Percentiles rank a stretch among this genome's conserved stretches.
phyloP scores from a whole-genome alignment of 2,797 vertebrate species.

The Lacerta agilis region DNA sequence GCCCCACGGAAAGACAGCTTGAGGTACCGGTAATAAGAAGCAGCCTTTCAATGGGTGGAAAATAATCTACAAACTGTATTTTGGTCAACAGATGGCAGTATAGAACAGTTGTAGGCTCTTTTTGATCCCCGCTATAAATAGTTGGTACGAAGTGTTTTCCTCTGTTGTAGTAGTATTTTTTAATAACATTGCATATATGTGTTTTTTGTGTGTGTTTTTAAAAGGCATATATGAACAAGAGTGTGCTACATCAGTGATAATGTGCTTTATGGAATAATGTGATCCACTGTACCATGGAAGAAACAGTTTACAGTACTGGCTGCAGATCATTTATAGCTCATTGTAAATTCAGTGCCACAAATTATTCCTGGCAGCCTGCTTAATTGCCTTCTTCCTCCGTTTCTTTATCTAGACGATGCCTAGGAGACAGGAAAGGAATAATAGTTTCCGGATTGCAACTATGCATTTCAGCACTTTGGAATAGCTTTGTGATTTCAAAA shows the following conservation, averaged over 20 bases:
- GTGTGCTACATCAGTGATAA: background rate
- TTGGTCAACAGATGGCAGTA: slow-evolving; percentile 54
- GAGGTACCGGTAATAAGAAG: background rate
- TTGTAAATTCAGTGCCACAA: background rate
- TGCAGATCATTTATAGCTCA: background rate
- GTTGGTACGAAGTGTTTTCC: background rate
- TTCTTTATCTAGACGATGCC: background rate
- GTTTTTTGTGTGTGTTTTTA: background rate
- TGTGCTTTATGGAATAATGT: background rate
- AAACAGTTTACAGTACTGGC: background rate
- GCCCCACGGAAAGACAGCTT: background rate
- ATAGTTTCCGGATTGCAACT: background rate
- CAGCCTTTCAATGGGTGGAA: background rate
- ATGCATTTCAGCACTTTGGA: background rate
- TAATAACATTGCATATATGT: background rate
- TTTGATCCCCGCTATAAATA: background rate
- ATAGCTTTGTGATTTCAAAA: background rate
- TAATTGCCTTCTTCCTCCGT: background rate
- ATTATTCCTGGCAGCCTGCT: background rate
- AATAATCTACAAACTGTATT: background rate
- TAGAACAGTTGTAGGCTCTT: slow-evolving; percentile 3
- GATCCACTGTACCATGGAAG: background rate
- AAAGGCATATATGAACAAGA: background rate
- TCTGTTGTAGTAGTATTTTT: background rate
- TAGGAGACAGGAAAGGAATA: background rate